Percentiles rank a stretch among this genome's conserved stretches.
phyloP scores from a whole-genome alignment of 92 coral and sea anemone species.

The Diadumene lineata region DNA sequence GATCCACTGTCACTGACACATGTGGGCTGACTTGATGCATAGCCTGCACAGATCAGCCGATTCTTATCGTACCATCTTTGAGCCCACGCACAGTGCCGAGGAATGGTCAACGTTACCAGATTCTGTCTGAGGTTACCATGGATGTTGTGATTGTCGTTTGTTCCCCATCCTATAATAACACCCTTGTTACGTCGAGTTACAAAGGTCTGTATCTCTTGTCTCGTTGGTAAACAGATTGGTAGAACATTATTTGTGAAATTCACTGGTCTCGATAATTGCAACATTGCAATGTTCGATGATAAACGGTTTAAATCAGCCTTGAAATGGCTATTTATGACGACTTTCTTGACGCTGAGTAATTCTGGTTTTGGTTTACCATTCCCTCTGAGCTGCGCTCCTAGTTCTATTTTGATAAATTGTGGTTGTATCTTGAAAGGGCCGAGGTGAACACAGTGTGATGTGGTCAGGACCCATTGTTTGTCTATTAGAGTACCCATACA shows the following conservation, averaged over 20 bases:
- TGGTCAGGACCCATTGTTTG: slow-evolving; percentile 83
- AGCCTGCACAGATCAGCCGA: slow-evolving; percentile 87
- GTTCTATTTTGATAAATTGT: slow-evolving; percentile 62
- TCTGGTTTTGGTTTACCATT: slow-evolving; percentile 31
- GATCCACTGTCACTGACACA: slow-evolving; percentile 96
- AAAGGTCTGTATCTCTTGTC: slow-evolving; percentile 43
- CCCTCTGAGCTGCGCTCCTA: slow-evolving; percentile 63
- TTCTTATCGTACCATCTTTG: slow-evolving; percentile 41
- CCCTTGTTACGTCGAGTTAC: slow-evolving; percentile 55
- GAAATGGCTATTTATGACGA: slow-evolving; percentile 68
- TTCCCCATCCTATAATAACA: slow-evolving; percentile 84
- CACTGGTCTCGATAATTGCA: slow-evolving; percentile 67
- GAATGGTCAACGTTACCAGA: slow-evolving; percentile 53
- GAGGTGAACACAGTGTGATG: slow-evolving; percentile 69
- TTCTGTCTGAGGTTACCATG: slow-evolving; percentile 67
- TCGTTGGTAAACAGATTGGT: slow-evolving; percentile 81
- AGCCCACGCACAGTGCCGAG: slow-evolving; percentile 69
- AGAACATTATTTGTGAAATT: slow-evolving; percentile 61
- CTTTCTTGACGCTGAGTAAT: slow-evolving; percentile 52
- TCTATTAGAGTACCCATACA: slow-evolving; percentile 89
- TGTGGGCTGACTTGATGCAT: slow-evolving; percentile 30
- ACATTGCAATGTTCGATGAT: slow-evolving; percentile 74
- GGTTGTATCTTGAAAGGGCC: slow-evolving; percentile 36
- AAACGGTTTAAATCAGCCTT: slow-evolving; percentile 43
- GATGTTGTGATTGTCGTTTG: slow-evolving; percentile 45